Conservation (phyloP, 2,797 vertebrate genomes). For the Pagetopsis macropterus region DNA sequence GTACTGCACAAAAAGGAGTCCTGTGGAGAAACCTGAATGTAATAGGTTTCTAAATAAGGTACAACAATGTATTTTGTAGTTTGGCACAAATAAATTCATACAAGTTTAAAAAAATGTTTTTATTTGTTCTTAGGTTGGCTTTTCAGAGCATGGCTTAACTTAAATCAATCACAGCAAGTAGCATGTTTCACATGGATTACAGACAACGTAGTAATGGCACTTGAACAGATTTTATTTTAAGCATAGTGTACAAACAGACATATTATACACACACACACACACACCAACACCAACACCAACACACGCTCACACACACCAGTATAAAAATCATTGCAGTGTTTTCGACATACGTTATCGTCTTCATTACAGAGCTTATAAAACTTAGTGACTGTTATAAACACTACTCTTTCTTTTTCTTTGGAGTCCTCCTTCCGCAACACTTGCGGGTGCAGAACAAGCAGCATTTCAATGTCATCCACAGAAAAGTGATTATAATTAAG, state of each 20-base stretch:
- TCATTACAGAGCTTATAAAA: conserved; percentile 1
- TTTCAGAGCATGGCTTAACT: neutral
- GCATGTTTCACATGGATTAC: neutral
- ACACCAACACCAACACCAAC: neutral
- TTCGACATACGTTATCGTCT: conserved; percentile 1
- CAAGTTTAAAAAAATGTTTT: neutral
- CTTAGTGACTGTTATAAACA: neutral
- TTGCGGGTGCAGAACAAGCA: conserved; percentile 83
- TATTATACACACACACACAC: conserved; percentile 6
- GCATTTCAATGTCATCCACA: conserved; percentile 82
- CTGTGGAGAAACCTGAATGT: neutral
- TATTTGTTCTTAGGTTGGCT: conserved; percentile 1
- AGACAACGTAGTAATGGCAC: too few relatives aligned
- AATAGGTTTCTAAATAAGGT: neutral
- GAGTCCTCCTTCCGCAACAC: conserved; percentile 72
- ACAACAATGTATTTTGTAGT: neutral
- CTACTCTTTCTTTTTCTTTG: conserved; percentile 78
- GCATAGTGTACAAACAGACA: neutral
- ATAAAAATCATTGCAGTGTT: conserved; percentile 3
- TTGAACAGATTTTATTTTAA: too few relatives aligned
- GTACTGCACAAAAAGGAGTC: neutral
- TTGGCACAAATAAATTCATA: neutral
- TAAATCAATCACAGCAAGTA: neutral
- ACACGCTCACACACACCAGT: neutral
- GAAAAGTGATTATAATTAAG: conserved; percentile 58